Evolutionary conservation across 2,888 invertebrate species (phyloP), one percentile per base, ranked within the genome.

Genomic region (Seira musarum): DNA sequence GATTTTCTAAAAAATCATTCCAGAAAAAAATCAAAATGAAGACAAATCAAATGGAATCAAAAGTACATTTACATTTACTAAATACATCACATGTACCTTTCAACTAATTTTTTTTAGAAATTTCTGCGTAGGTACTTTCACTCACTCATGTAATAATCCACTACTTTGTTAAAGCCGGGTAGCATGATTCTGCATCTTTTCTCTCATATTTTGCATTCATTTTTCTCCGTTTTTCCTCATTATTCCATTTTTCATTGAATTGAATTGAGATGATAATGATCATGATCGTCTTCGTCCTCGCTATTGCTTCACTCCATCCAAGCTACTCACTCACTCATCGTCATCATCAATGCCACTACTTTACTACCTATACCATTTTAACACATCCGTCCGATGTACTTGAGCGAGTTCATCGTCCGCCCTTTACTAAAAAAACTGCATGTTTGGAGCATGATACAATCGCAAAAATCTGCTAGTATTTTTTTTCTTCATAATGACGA

Each of bases 381-480:
- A 8, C 13, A 40, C 13, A 40, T 49, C 65, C 77, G 72, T 71
- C 78, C 67, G 61, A 66, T 79, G 79, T 67, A 79, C 68, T 79
- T 73, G 66, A 65, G 68, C 46, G 73, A 79, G 79, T 79, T 79
- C 79, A 79, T 79, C 73, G 79, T 63, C 79, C 79, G 79, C 79
- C 79, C 73, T 79, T 79, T 40, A 40, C 40, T 40, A 40, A 73
- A 60, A 67, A 73, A 79, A 79, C 68, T 79, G 68, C 64, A 46
- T 69, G 67, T 30, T 30, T 67, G 30, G 49, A 40, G 6, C 6
- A 40, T 40, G n/a, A n/a, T n/a, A n/a, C n/a, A n/a, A n/a, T n/a
- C n/a, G n/a, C n/a, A n/a, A n/a, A n/a, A n/a, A 40, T 40, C 40
- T 13, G 6, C 13, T 40, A 40, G 40, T 40, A 40, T 40, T 40